Conservation (phyloP, 1,140 invertebrate species). For the Notospermus geniculatus region DNA sequence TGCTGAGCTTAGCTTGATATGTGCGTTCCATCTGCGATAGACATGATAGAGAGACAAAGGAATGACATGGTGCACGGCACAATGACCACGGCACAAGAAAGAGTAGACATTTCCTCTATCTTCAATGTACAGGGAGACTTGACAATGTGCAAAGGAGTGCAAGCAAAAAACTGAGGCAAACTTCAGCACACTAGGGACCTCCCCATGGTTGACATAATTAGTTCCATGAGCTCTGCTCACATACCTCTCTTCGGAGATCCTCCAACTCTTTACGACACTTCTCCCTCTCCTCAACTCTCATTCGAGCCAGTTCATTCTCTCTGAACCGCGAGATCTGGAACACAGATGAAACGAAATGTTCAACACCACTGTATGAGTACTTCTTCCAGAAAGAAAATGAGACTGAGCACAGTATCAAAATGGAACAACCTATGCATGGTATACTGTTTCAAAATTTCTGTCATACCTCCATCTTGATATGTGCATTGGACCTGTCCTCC, state of each 20-base stretch:
- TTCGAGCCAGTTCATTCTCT: conserved; percentile 44
- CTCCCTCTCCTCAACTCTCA: conserved; percentile 49
- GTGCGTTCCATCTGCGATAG: conserved; percentile 36
- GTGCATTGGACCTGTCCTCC: conserved; percentile 43
- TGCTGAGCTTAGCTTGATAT: conserved; percentile 40
- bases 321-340: conserved; percentile 42
- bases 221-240: neutral
- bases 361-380: too few species aligned
- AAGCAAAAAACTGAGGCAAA: too few species aligned
- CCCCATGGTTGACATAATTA: too few species aligned
- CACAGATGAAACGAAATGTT: conserved; percentile 4
- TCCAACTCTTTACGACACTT: conserved; percentile 38
- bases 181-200: too few species aligned
- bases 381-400: too few species aligned
- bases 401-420: too few species aligned
- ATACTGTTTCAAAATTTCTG: too few species aligned
- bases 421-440: too few species aligned
- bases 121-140: neutral
- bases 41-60: too few species aligned
- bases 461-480: conserved; percentile 46
- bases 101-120: neutral
- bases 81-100: neutral
- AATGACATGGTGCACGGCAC: too few species aligned
- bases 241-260: conserved; percentile 42
- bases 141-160: neutral